Evolutionary conservation across 2,113 vertebrate species (phyloP).

Genomic region (Catharus bicknelli): DNA sequence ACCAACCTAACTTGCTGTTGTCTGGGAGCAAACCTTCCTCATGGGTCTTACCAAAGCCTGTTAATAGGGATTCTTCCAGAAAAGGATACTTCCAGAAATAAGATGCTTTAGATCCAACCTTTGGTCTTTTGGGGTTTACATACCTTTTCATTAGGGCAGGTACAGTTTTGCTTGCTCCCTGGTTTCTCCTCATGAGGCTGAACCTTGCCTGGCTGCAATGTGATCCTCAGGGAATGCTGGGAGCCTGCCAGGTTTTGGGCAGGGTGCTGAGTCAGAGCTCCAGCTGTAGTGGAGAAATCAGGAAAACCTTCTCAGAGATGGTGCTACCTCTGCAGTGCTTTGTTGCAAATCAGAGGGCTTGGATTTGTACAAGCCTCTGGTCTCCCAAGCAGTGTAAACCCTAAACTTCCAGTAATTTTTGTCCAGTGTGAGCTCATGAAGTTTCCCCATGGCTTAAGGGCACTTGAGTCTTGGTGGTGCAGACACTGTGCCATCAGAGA

Average conservation of each 20-base stretch:
- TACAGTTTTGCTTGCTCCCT: neutral
- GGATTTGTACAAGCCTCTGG: neutral
- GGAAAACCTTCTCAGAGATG: neutral
- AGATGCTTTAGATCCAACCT: neutral
- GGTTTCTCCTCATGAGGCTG: neutral
- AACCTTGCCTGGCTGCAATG: neutral
- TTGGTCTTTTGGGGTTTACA: neutral
- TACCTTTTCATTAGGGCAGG: neutral
- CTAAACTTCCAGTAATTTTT: neutral
- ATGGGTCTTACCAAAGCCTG: neutral
- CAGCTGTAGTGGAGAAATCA: neutral
- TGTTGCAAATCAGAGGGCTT: neutral
- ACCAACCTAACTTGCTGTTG: neutral
- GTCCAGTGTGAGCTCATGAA: accelerated
- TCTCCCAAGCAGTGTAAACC: neutral
- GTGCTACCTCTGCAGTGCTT: neutral
- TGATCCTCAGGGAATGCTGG: accelerated
- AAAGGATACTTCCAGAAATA: neutral
- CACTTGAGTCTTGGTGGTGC: neutral
- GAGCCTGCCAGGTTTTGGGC: neutral
- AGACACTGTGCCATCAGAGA: neutral
- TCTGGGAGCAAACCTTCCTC: neutral
- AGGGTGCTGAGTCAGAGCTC: slow-evolving; percentile 13
- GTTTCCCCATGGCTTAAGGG: neutral
- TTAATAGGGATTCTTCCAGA: neutral